Base-by-base conservation (phyloP, 2,113 vertebrate species). In the Naja naja region DNA sequence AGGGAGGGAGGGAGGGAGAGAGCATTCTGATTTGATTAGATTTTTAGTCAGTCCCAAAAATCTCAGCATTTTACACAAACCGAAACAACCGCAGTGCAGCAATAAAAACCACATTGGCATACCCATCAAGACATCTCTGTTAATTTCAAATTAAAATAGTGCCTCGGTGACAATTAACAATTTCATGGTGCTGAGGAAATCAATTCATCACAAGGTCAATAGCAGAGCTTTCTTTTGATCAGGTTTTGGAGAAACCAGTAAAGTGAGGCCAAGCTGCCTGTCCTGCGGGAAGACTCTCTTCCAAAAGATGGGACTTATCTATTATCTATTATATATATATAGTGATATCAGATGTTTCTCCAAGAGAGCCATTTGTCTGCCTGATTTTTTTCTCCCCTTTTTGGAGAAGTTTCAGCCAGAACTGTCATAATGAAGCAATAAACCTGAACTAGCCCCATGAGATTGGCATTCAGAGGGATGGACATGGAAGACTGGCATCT, bases 361-460 rank as follows among this genome's bases (percentile, higher is more conserved):
- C 91, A 92, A 90, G 92, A 93, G 86, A 88, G 25, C 56, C 5
- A 91, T 20, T 92, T 30, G 49, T 89, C 25, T 30, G 22, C 53
- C 39, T 58, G 14, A 58, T 16, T 56, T 87, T 14, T 4, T 90
- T 3, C 34, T 30, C 85, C 87, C 90, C 43, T 81, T 69, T n/a
- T 25, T 30, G 45, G 89, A 43, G 54, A 93, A 56, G 12, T 3
- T 91, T 39, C 47, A 85, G 1, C 34, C 39, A 93, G 86, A 93
- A 60, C n/a, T 39, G 34, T 81, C 34, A 81, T 55, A 85, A 56
- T n/a, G 18, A 39, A 86, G 54, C 74, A 86, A 52, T 49, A 90
- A 60, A 58, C 16, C 3, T 85, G 34, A 56, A 92, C 52, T 47
- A 23, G 27, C 4, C 52, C 47, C 45, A 3, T n/a, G 22, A 47